These are phyloP conservation scores for Sebastiscus tertius DNA, from an alignment of 2,797 vertebrate species.

Conservation along the genomic window DNA sequence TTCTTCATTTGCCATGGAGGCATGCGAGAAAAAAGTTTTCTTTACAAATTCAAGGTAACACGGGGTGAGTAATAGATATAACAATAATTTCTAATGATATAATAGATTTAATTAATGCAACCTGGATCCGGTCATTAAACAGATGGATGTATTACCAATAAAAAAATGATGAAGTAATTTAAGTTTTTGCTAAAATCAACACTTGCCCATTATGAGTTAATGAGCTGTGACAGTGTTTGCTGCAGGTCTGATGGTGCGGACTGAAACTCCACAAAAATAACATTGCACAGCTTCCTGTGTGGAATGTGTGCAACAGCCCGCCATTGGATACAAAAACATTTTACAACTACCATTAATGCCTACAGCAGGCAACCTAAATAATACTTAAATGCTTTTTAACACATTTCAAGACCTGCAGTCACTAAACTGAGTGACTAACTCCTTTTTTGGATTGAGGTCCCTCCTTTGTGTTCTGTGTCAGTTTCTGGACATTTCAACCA, in stretches of 20 bases:
- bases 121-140: neutral
- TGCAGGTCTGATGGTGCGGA: neutral
- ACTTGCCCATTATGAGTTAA: neutral
- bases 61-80: neutral
- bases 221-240: neutral
- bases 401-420: neutral
- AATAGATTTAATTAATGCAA: neutral
- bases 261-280: neutral
- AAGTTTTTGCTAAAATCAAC: neutral
- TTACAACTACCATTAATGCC: neutral
- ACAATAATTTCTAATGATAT: neutral
- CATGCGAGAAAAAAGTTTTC: neutral
- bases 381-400: neutral
- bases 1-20: too few species aligned
- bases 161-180: neutral
- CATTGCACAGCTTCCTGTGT: neutral
- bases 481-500: slow-evolving; percentile 13
- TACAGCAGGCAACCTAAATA: neutral
- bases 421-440: neutral
- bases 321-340: neutral
- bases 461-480: neutral
- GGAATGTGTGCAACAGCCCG: neutral
- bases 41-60: neutral
- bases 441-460: neutral
- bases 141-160: neutral